Evolutionary conservation across 1,140 invertebrate genomes (phyloP).

Genomic region (Venturia canescens): DNA sequence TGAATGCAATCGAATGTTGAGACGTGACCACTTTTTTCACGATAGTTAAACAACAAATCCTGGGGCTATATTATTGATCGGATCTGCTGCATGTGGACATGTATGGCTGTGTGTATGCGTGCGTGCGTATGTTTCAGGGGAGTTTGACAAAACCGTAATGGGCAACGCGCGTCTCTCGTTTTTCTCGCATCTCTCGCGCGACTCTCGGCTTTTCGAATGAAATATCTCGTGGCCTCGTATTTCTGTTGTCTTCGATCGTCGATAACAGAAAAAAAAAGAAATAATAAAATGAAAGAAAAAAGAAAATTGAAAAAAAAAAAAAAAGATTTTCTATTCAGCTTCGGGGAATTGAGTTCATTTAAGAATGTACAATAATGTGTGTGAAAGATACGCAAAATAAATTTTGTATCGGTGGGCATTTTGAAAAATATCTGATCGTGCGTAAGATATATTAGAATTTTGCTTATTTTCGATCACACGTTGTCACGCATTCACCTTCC

Average conservation of each 20-base stretch:
- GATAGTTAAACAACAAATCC: slow-evolving; percentile 13
- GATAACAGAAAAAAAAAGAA: not conserved
- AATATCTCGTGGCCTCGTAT: not conserved
- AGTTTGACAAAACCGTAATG: not conserved
- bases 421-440: too few relatives aligned
- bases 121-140: not conserved
- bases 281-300: too few relatives aligned
- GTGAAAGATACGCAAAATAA: not conserved
- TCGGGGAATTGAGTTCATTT: not conserved
- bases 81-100: not conserved
- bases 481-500: too few relatives aligned
- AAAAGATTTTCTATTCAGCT: not conserved
- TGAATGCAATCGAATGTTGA: slow-evolving; percentile 13
- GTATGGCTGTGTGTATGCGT: not conserved
- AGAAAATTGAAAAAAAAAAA: not conserved
- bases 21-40: slow-evolving; percentile 36
- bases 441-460: too few relatives aligned
- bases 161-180: not conserved
- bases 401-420: too few relatives aligned
- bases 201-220: not conserved
- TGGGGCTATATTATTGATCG: not conserved
- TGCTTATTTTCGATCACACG: too few relatives aligned
- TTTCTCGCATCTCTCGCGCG: slow-evolving; percentile 29
- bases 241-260: not conserved
- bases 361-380: slow-evolving; percentile 9